A percentile compares a stretch with the other conserved stretches of the same genome.
These are phyloP conservation scores for Blastomussa wellsi DNA, from an alignment of 92 coral and sea anemone genomes.

Conservation along the genomic window DNA sequence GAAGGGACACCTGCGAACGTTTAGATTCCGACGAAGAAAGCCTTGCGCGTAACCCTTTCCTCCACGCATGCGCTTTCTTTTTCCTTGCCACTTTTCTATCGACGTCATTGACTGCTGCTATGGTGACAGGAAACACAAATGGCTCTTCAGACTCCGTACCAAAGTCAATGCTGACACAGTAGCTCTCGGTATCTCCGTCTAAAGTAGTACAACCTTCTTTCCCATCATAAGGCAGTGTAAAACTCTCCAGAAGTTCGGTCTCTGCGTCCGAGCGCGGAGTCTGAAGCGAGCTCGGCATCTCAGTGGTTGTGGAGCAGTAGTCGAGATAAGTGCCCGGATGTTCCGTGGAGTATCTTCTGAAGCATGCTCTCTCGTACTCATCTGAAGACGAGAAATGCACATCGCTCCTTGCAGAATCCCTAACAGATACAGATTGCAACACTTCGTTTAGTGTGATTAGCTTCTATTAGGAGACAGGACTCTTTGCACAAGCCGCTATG, in stretches of 20 bases:
- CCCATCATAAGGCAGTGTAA: slow-evolving; percentile 44
- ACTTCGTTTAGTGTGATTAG: not conserved
- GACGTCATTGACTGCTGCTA: slow-evolving; percentile 7
- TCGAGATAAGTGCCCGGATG: slow-evolving; percentile 9
- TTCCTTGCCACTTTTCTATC: slow-evolving; percentile 10
- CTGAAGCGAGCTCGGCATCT: slow-evolving; percentile 52
- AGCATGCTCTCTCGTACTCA: slow-evolving; percentile 3
- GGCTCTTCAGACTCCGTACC: slow-evolving; percentile 53
- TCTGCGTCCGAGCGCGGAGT: slow-evolving; percentile 41
- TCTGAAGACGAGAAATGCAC: slow-evolving; percentile 14
- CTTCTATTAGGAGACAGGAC: too few relatives aligned
- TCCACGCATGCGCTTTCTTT: not conserved
- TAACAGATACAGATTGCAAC: not conserved
- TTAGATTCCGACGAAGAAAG: slow-evolving; percentile 22
- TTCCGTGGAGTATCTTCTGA: not conserved
- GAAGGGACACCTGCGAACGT: slow-evolving; percentile 45
- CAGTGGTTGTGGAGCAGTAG: slow-evolving; percentile 43
- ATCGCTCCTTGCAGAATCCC: not conserved
- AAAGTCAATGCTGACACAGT: slow-evolving; percentile 54
- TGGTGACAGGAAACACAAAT: slow-evolving; percentile 18
- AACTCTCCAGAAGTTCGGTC: slow-evolving; percentile 63
- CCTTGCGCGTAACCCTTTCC: not conserved
- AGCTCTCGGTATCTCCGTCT: slow-evolving; percentile 57
- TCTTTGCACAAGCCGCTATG: not conserved
- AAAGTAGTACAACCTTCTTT: slow-evolving; percentile 50